phyloP scores from a whole-genome alignment of 2,113 vertebrate species.

The Falcunculus frontatus region DNA sequence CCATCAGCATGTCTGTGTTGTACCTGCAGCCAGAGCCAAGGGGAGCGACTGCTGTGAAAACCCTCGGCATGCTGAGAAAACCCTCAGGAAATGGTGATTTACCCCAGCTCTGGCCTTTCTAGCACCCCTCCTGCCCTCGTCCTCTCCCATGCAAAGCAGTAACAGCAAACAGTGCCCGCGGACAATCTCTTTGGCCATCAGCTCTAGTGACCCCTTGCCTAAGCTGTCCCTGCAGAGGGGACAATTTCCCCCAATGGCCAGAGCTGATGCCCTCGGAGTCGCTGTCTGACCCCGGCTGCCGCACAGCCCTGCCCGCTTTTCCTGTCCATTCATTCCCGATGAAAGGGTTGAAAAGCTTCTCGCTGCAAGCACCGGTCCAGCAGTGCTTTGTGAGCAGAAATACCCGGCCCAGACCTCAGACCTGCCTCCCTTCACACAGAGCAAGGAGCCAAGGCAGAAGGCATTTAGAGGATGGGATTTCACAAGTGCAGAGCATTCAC shows the following conservation, averaged over 20 bases:
- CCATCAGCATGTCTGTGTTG: neutral
- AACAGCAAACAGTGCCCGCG: neutral
- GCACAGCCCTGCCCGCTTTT: neutral
- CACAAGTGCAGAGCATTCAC: neutral
- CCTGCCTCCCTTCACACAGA: neutral
- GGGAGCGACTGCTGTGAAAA: neutral
- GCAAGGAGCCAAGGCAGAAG: neutral
- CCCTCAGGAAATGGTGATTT: neutral
- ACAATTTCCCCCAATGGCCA: neutral
- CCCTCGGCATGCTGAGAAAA: neutral
- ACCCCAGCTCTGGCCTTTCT: neutral
- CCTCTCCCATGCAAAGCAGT: neutral
- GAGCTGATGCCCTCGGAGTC: neutral
- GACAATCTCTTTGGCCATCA: neutral
- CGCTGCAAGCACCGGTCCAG: fast-evolving
- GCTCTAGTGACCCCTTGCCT: neutral
- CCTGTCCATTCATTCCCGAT: neutral
- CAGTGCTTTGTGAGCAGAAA: neutral
- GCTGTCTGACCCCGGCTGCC: neutral
- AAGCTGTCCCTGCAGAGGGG: neutral
- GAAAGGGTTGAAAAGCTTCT: neutral
- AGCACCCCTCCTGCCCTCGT: neutral
- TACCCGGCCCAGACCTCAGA: neutral
- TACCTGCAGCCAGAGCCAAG: neutral
- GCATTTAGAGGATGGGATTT: neutral